These are phyloP conservation scores for Tetanocera ferruginea DNA, from an alignment of 2,888 invertebrate species.

Conservation along the genomic window DNA sequence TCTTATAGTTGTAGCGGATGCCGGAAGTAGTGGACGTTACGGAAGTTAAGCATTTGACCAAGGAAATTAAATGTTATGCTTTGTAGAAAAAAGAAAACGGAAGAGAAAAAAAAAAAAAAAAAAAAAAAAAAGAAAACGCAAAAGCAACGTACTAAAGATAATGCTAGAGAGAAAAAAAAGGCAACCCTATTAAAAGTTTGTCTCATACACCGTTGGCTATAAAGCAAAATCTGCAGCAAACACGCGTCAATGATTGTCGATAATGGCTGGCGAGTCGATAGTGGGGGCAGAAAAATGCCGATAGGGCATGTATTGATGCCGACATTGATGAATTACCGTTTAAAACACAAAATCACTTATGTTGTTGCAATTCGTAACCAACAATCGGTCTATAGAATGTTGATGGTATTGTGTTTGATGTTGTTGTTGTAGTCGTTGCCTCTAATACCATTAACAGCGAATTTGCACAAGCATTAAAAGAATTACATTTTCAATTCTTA, in stretches of 20 bases:
- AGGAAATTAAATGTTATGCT: constrained; percentile 26
- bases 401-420: neutral
- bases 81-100: neutral
- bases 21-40: neutral
- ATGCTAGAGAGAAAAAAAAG: neutral
- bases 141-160: neutral
- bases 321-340: constrained; percentile 70
- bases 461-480: constrained; percentile 57
- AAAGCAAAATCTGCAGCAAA: neutral
- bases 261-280: neutral
- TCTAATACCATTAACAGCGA: constrained; percentile 61
- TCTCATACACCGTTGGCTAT: neutral
- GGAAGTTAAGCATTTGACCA: constrained; percentile 12
- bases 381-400: neutral
- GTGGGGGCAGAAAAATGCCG: neutral
- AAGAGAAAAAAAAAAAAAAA: no score
- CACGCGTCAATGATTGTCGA: neutral
- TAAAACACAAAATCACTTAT: constrained; percentile 68
- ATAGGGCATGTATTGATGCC: neutral
- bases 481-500: constrained; percentile 54
- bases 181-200: neutral
- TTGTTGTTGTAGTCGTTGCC: neutral
- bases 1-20: neutral
- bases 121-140: neutral
- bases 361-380: constrained; percentile 49